phyloP scores from a whole-genome alignment of 1,140 invertebrate genomes.

The Eupristina koningsbergeri region DNA sequence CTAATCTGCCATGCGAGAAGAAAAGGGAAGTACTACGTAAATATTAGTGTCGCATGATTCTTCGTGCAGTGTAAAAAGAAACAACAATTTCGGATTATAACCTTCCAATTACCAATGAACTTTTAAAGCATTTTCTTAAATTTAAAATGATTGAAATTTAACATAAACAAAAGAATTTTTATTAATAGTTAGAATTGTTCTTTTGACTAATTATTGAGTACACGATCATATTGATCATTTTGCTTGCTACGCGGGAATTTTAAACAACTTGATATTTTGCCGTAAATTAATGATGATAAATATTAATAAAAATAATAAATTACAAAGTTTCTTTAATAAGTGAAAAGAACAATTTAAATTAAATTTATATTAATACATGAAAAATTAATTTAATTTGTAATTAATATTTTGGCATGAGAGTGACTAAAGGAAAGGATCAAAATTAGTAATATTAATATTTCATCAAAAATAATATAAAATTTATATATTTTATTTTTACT shows the following conservation, averaged over 20 bases:
- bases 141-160: background rate
- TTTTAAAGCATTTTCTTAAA: background rate
- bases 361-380: too few species aligned
- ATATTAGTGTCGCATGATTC: background rate
- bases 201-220: slow-evolving; percentile 28
- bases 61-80: background rate
- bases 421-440: too few species aligned
- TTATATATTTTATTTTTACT: too few species aligned
- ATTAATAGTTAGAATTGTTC: background rate
- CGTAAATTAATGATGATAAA: too few species aligned
- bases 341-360: too few species aligned
- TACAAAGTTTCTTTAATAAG: too few species aligned
- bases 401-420: too few species aligned
- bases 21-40: slow-evolving; percentile 47
- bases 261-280: background rate
- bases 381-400: too few species aligned
- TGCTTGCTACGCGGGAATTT: slow-evolving; percentile 28
- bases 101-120: background rate
- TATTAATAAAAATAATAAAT: too few species aligned
- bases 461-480: too few species aligned
- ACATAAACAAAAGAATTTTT: background rate
- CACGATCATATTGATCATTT: slow-evolving; percentile 41
- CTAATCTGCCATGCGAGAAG: slow-evolving; percentile 42
- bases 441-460: too few species aligned
- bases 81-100: background rate